These are phyloP conservation scores for Carpatolechia fugitivella DNA, from an alignment of 2,888 invertebrate species.

Conservation along the genomic window DNA sequence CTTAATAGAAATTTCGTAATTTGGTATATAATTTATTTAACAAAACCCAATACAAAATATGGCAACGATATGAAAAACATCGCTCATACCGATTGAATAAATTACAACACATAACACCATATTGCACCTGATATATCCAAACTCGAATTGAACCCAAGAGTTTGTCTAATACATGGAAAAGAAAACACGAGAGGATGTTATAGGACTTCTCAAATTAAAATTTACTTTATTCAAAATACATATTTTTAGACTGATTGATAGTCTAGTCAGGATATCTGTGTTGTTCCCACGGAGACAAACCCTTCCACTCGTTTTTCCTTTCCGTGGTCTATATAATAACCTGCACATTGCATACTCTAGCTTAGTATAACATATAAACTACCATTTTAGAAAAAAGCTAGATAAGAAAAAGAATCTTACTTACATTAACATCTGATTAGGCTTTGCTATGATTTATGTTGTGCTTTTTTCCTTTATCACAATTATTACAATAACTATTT, in stretches of 20 bases:
- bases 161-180: conserved; percentile 24
- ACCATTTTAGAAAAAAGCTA: conserved; percentile 59
- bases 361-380: conserved; percentile 49
- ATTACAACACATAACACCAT: conserved; percentile 44
- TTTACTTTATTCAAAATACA: too few species aligned
- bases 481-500: conserved; percentile 64
- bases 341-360: conserved; percentile 50
- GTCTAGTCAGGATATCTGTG: too few species aligned
- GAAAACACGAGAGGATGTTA: too few species aligned
- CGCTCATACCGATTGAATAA: conserved; percentile 20
- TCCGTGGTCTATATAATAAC: conserved; percentile 26
- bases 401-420: conserved; percentile 59
- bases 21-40: conserved; percentile 15
- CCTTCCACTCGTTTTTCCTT: too few species aligned
- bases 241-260: too few species aligned
- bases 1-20: conserved; percentile 15
- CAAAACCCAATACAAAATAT: conserved; percentile 14
- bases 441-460: conserved; percentile 70
- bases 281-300: too few species aligned
- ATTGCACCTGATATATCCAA: conserved; percentile 64
- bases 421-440: conserved; percentile 69
- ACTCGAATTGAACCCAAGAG: conserved; percentile 51
- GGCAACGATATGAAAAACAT: conserved; percentile 17
- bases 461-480: conserved; percentile 76
- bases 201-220: too few species aligned